Percentiles rank a stretch among this genome's conserved stretches.
Conservation (phyloP, 1,140 invertebrate species). For the Drosophila lacteicornis region DNA sequence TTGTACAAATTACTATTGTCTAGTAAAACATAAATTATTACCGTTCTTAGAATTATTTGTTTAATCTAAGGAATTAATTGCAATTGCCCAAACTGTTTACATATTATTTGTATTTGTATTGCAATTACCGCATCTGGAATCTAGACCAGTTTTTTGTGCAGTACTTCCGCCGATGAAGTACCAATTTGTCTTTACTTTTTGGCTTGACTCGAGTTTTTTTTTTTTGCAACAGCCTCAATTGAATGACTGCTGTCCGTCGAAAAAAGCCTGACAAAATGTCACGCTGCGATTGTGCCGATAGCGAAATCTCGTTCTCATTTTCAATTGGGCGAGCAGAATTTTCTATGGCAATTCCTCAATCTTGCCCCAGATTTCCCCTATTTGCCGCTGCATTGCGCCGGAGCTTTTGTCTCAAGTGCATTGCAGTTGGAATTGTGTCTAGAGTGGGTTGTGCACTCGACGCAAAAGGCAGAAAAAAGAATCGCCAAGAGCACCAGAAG, state of each 20-base stretch:
- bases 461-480: constrained; percentile 15
- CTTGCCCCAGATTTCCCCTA: constrained; percentile 11
- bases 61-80: background rate
- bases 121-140: constrained; percentile 5
- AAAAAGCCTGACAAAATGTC: constrained; percentile 56
- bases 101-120: background rate
- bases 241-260: constrained; percentile 46
- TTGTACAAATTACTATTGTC: no score
- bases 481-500: constrained; percentile 10
- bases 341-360: constrained; percentile 23
- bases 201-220: constrained; percentile 15
- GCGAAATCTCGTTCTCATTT: constrained; percentile 64
- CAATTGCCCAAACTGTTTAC: background rate
- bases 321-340: constrained; percentile 28
- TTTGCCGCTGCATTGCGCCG: constrained; percentile 42
- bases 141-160: constrained; percentile 3
- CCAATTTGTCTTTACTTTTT: constrained; percentile 63
- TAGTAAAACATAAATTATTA: no score
- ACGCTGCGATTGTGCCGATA: constrained; percentile 72
- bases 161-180: constrained; percentile 29
- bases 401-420: constrained; percentile 67
- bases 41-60: no score
- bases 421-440: constrained; percentile 70
- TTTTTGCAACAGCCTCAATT: constrained; percentile 30
- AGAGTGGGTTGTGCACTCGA: constrained; percentile 48